Percentiles rank a stretch among this genome's conserved stretches.
Conservation (phyloP, 2,888 invertebrate species). For the Eristalinus sepulchralis region DNA sequence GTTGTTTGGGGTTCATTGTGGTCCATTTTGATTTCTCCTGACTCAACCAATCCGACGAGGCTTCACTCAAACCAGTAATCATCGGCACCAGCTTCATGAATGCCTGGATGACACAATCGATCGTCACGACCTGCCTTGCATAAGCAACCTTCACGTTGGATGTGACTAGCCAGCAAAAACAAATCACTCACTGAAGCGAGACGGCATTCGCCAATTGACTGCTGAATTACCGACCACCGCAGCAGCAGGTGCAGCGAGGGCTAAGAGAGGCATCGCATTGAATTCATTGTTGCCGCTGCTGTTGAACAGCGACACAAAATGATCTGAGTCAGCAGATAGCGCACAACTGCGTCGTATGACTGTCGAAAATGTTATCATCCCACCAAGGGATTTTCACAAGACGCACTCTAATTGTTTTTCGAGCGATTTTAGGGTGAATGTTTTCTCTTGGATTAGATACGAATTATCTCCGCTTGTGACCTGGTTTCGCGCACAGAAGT, state of each 20-base stretch:
- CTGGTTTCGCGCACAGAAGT: neutral
- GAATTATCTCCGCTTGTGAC: neutral
- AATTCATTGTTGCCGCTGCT: neutral
- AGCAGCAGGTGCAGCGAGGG: neutral
- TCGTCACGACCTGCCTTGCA: neutral
- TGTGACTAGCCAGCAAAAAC: neutral
- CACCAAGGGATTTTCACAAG: neutral
- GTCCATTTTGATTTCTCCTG: no score
- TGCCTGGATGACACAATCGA: neutral
- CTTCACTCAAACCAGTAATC: neutral
- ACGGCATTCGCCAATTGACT: neutral
- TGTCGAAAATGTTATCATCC: neutral
- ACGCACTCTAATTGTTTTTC: neutral
- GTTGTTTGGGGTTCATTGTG: no score
- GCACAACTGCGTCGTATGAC: neutral
- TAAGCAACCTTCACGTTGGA: neutral
- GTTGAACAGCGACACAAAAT: neutral
- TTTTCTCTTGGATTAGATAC: neutral
- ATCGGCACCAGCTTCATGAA: neutral
- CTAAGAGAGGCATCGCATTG: neutral
- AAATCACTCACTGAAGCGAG: neutral
- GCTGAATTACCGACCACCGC: neutral
- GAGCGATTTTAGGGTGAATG: neutral
- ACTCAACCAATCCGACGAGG: neutral
- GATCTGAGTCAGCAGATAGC: neutral